Conservation (phyloP, 92 coral and sea anemone genomes). For the Porites rus region DNA sequence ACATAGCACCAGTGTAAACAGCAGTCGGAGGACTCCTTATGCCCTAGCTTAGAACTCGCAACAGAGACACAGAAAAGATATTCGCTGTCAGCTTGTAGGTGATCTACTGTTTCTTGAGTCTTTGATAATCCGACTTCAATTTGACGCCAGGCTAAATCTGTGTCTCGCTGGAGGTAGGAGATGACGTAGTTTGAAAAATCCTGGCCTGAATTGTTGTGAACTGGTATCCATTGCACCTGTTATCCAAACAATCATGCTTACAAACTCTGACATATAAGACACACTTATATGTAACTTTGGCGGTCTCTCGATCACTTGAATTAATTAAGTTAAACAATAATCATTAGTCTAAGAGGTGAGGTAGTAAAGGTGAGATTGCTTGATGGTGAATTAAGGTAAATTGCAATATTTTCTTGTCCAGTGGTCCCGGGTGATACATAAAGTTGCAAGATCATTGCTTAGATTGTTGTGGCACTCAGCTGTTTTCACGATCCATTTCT, state of each 20-base stretch:
- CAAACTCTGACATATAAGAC: background rate
- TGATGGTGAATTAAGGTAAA: no score
- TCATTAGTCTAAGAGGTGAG: no score
- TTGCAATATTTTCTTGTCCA: no score
- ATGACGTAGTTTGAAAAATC: conserved; percentile 18
- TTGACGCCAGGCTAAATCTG: background rate
- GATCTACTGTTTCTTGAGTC: background rate
- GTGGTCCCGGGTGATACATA: no score
- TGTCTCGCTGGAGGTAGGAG: background rate
- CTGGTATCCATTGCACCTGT: conserved; percentile 13
- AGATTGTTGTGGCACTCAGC: no score
- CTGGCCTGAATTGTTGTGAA: conserved; percentile 13
- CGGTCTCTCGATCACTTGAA: no score
- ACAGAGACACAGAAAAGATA: conserved; percentile 22
- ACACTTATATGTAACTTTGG: background rate
- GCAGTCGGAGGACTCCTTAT: conserved; percentile 9
- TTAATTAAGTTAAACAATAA: no score
- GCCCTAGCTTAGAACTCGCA: conserved; percentile 5
- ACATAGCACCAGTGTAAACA: background rate
- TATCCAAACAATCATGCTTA: background rate
- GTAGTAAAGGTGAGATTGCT: no score
- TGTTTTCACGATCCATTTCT: no score
- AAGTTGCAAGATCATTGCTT: no score
- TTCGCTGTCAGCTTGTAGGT: conserved; percentile 9
- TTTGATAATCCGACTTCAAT: conserved; percentile 5